Evolutionary conservation across 1,140 invertebrate species (phyloP), one percentile per base, ranked within the genome.

Genomic region (Trichogramma pretiosum): DNA sequence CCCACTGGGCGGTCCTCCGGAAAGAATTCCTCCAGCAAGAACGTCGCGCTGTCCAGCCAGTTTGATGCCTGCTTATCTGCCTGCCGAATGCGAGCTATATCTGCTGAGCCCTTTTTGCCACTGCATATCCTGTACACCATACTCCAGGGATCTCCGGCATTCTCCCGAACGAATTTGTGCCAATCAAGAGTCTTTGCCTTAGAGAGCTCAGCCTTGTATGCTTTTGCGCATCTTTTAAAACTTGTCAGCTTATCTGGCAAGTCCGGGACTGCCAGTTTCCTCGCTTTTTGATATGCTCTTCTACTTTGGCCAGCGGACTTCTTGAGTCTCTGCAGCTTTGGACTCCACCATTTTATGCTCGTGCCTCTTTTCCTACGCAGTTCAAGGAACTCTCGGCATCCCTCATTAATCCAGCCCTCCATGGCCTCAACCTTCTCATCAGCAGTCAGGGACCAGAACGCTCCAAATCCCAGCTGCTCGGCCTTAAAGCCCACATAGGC

Each of bases 191-290:
- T 32, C 21, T 41, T 42, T 5, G 17, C 14, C 13, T 48, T 22
- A 16, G 19, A 18, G 16, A 41, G 3, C 11, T 19, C 10, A 35
- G 19, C 11, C 30, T 14, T 13, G 22, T 32, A 9, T 7, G 4
- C 47, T 10, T 10, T 36, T 13, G 14, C 33, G 11, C 13, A 4
- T 38, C 18, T 37, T 38, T 19, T 23, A 4, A 14, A 34, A 9
- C 10, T 14, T 16, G 13, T 5, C 24, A 9, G 14, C 5, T 26
- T 14, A 14, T 35, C 14, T n/a, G n/a, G n/a, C n/a, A n/a, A n/a
- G n/a, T n/a, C n/a, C n/a, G n/a, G n/a, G n/a, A n/a, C n/a, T 24
- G 2, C 54, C 52, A 2, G 54, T 48, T 3, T 46, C 52, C 18
- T 53, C n/a, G n/a, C n/a, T n/a, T n/a, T n/a, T n/a, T n/a, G n/a